phyloP scores from a whole-genome alignment of 2,113 vertebrate genomes.

The Greenwoodochromis staneri region DNA sequence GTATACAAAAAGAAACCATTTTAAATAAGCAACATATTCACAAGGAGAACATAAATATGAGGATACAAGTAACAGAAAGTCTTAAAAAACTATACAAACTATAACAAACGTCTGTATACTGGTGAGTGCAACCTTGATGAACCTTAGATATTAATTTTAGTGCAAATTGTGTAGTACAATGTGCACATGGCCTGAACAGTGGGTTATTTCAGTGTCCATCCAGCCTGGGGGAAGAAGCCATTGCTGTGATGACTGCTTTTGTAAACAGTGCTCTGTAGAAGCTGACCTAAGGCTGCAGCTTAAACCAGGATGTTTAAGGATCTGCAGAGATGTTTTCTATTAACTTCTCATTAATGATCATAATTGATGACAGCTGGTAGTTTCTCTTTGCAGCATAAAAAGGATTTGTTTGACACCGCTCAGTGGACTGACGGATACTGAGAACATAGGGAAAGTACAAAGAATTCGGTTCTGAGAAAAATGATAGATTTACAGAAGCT shows the following conservation, averaged over 20 bases:
- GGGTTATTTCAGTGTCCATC: background rate
- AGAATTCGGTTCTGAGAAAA: fast-evolving
- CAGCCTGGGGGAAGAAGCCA: background rate
- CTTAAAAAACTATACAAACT: background rate
- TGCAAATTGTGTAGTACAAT: background rate
- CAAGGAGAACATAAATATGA: background rate
- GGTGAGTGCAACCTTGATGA: background rate
- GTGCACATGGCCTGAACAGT: background rate
- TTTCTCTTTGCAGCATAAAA: background rate
- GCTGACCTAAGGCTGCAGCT: background rate
- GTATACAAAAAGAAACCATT: background rate
- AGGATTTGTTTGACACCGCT: background rate
- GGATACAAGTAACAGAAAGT: background rate
- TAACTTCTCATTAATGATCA: background rate
- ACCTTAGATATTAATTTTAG: background rate
- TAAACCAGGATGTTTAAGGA: background rate
- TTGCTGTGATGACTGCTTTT: background rate
- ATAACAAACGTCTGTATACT: background rate
- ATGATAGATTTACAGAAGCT: background rate
- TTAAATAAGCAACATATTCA: background rate
- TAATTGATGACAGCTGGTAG: background rate
- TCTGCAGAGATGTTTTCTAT: background rate
- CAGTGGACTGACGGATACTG: background rate
- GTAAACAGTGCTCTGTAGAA: background rate
- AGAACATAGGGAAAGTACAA: background rate